Evolutionary conservation across 2,113 vertebrate genomes (phyloP).

Genomic region (Ailurus styani): DNA sequence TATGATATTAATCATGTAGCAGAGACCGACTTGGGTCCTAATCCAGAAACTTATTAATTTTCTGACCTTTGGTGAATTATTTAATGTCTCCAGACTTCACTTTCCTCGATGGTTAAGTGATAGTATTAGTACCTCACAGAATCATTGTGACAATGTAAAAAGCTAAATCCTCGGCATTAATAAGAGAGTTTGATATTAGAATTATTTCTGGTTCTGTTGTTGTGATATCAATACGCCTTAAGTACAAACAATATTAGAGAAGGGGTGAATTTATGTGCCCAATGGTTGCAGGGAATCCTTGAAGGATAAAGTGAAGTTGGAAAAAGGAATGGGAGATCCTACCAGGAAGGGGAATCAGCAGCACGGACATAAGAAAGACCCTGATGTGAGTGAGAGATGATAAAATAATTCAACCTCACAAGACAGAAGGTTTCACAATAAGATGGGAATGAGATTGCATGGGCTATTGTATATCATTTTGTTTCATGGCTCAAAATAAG

Average conservation of each 20-base stretch:
- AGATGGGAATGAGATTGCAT: background rate
- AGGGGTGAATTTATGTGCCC: background rate
- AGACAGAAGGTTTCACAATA: background rate
- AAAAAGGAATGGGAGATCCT: background rate
- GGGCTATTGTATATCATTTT: background rate
- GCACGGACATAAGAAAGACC: background rate
- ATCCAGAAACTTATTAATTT: constrained; percentile 7
- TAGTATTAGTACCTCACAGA: background rate
- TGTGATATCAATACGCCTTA: background rate
- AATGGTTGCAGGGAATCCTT: background rate
- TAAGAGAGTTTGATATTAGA: background rate
- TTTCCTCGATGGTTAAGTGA: background rate
- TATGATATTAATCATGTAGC: background rate
- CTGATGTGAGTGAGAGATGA: background rate
- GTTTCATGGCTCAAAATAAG: background rate
- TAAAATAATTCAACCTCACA: background rate
- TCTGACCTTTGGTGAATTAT: background rate
- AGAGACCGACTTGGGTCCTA: background rate
- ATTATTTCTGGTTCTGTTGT: background rate
- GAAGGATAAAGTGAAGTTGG: background rate
- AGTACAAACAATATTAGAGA: background rate
- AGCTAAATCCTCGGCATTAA: background rate
- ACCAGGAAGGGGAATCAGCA: background rate
- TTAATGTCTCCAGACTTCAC: background rate
- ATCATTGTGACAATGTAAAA: background rate